Evolutionary conservation across 2,797 vertebrate species (phyloP).

Genomic region (Pitangus sulphuratus): DNA sequence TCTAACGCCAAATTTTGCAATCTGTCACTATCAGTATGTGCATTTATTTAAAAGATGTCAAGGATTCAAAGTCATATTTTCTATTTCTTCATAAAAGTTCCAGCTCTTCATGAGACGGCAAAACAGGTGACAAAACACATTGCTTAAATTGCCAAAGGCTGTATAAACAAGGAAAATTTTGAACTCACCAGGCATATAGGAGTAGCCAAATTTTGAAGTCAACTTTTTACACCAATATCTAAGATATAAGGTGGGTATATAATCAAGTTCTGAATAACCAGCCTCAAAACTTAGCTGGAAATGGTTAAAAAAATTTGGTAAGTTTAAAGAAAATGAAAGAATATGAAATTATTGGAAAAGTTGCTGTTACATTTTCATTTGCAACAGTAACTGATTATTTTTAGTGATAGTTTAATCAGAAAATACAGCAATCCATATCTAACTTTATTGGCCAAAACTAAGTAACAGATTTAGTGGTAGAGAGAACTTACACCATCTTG

Average conservation of each 20-base stretch:
- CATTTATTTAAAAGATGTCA: conserved; percentile 80
- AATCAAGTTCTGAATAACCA: background rate
- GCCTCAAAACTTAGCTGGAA: background rate
- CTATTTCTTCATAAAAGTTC: conserved; percentile 78
- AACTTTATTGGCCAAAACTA: background rate
- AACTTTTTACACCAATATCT: background rate
- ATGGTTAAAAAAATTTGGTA: background rate
- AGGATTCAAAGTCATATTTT: conserved; percentile 79
- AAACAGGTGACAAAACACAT: conserved; percentile 78
- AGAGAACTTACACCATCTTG: background rate
- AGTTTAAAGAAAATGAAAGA: background rate
- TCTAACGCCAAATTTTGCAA: conserved; percentile 83
- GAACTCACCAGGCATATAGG: conserved; percentile 48
- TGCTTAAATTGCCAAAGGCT: conserved; percentile 74
- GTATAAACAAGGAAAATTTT: conserved; percentile 73
- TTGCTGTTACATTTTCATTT: background rate
- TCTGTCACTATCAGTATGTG: conserved; percentile 84
- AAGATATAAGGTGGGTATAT: background rate
- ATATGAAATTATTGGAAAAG: background rate
- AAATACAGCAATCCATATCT: background rate
- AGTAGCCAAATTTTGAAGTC: conserved; percentile 40
- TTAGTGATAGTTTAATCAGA: background rate
- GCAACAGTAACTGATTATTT: background rate
- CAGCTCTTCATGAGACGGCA: conserved; percentile 69
- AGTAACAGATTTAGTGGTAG: background rate